These are phyloP conservation scores for Volucella inanis DNA, from an alignment of 2,888 invertebrate species.

Conservation along the genomic window DNA sequence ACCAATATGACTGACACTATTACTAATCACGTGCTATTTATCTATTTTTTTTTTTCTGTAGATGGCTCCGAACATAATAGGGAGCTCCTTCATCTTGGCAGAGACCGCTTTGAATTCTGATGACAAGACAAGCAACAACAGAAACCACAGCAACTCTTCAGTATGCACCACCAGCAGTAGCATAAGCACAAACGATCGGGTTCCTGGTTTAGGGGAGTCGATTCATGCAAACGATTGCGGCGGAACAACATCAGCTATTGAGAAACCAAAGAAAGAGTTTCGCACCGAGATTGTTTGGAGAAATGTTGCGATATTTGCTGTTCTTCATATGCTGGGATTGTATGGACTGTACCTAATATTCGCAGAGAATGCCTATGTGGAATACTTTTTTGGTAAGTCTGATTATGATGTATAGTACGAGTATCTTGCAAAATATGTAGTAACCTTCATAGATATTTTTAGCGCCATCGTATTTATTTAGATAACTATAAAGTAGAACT, in stretches of 20 bases:
- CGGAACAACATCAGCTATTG: constrained; percentile 62
- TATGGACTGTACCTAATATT: constrained; percentile 85
- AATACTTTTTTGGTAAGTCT: constrained; percentile 84
- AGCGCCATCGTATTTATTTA: too few species aligned
- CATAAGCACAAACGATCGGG: constrained; percentile 60
- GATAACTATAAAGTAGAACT: too few species aligned
- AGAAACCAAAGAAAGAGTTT: constrained; percentile 77
- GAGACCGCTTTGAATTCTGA: constrained; percentile 81
- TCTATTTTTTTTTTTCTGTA: constrained; percentile 70
- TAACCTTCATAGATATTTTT: too few species aligned
- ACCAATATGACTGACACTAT: constrained; percentile 27
- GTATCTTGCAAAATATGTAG: too few species aligned
- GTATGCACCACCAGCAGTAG: constrained; percentile 58
- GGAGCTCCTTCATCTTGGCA: constrained; percentile 85
- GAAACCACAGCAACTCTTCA: constrained; percentile 60
- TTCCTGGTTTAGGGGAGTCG: constrained; percentile 74
- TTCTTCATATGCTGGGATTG: constrained; percentile 87
- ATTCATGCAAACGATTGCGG: constrained; percentile 64
- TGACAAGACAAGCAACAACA: constrained; percentile 78
- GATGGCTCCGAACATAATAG: constrained; percentile 87
- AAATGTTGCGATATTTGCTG: constrained; percentile 89
- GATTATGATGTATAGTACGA: too few species aligned
- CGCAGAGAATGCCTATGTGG: constrained; percentile 80
- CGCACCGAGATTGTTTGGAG: constrained; percentile 91
- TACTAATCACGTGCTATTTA: constrained; percentile 35